Base-by-base conservation (phyloP, 1,140 invertebrate genomes). In the Drosophila bocki region DNA sequence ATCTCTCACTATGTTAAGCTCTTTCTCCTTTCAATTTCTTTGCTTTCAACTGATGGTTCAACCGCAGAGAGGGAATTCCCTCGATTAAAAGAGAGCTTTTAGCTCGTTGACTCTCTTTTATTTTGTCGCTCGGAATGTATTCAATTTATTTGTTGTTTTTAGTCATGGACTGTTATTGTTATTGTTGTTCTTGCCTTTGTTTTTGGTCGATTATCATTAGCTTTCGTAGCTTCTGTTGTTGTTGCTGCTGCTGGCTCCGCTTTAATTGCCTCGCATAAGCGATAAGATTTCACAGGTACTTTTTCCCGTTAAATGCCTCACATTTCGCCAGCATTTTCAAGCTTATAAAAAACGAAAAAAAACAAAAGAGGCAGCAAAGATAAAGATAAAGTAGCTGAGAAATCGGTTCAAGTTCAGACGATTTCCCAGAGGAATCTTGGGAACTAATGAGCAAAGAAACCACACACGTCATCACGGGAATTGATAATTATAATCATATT, bases 141-240 rank as follows among this genome's bases (percentile, higher is more conserved):
- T 82, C 75, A 83, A 79, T 83, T 37, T 50, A 44, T 63, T 84
- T 84, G 80, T 64, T 82, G 54, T 65, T 75, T 57, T 75, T 64
- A 70, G 64, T 71, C 64, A 57, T 45, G 7, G 47, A 8, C 19
- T 47, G 60, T 65, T 76, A 8, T 59, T 64, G 59, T 54, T 80
- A 29, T 68, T 79, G 37, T 35, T 58, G 17, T 57, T 51, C 15
- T 78, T 41, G 26, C 63, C 59, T 68, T 71, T 78, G 58, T 62
- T 75, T 74, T 68, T 78, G 72, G 56, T 33, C 63, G 80, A 79
- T 83, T 82, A 82, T 79, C 80, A 82, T 82, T 83, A 70, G 76
- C 70, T 63, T 26, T 65, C 47, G 60, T 47, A 58, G 29, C 29
- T 51, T n/a, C 26, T 32, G 59, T 56, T 50, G 37, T 57, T 63